Base-by-base conservation (phyloP, 2,888 invertebrate genomes). In the Andrena flavipes region DNA sequence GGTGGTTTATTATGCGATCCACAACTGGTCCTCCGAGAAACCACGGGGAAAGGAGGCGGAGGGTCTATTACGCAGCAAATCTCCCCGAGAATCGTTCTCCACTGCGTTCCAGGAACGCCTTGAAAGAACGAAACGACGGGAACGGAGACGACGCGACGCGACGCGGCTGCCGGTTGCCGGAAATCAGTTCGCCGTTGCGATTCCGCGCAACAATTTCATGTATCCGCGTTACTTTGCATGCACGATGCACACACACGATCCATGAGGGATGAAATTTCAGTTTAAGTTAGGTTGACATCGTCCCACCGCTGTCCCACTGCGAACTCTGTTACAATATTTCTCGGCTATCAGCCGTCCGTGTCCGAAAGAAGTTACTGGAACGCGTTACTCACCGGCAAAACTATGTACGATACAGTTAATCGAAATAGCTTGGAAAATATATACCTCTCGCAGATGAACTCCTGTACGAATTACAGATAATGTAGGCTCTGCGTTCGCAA, bases 181-280 rank as follows among this genome's bases (percentile, higher is more conserved):
- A 89, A 89, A 90, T 90, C 89, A 80, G 86, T 86, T 88, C 78
- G 80, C 79, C 83, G 83, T 84, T 83, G 83, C 63, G 60, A 75
- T 62, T 71, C 49, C 30, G 23, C 33, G 76, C 69, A 68, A 68
- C 77, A 75, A 82, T 84, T 77, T 82, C 71, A 35, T 8, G 73
- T 73, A 56, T 70, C 60, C 69, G 42, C 30, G 69, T 74, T 71
- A 69, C 67, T 59, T 62, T 60, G 68, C 49, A 64, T 68, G 59
- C 63, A n/a, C 23, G 10, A 30, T 48, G 23, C 54, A 7, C 26
- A 35, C 13, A 29, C 49, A 35, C 65, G 30, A 63, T 51, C 63
- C 54, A 64, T 23, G 74, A 30, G 60, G 81, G 81, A 88, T 84
- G 85, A 88, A 88, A 88, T 89, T 89, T 88, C 85, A 87, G 87